These are phyloP conservation scores for Athripsodes cinereus DNA, from an alignment of 2,888 invertebrate genomes.

Conservation along the genomic window DNA sequence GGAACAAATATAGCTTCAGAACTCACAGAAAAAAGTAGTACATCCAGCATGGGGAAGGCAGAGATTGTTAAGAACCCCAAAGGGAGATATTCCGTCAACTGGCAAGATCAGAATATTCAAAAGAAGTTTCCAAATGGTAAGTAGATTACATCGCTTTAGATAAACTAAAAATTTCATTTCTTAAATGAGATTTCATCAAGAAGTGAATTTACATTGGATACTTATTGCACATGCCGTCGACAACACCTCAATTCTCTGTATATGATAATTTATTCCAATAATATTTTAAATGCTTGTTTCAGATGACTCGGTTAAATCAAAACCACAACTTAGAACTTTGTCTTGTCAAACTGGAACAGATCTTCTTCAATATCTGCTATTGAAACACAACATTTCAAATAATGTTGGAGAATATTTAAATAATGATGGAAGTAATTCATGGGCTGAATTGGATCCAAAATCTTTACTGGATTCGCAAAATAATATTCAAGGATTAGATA, in stretches of 20 bases:
- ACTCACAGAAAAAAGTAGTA: slow-evolving; percentile 33
- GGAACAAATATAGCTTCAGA: slow-evolving; percentile 48
- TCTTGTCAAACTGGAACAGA: slow-evolving; percentile 42
- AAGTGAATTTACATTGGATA: no score
- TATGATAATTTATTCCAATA: no score
- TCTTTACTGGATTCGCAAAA: slow-evolving; percentile 25
- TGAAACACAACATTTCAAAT: slow-evolving; percentile 28
- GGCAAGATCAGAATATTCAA: not conserved
- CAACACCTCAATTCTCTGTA: no score
- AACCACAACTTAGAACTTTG: slow-evolving; percentile 35
- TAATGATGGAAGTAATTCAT: slow-evolving; percentile 17
- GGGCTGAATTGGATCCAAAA: slow-evolving; percentile 30
- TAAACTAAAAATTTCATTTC: not conserved
- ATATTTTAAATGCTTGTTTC: slow-evolving; percentile 9
- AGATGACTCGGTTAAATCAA: slow-evolving; percentile 19
- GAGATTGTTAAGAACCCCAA: slow-evolving; percentile 1
- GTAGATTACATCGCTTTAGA: no score
- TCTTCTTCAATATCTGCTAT: slow-evolving; percentile 35
- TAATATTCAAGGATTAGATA: slow-evolving; percentile 13
- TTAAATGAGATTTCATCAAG: no score
- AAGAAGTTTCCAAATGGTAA: not conserved
- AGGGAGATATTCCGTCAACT: slow-evolving; percentile 4
- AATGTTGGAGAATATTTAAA: slow-evolving; percentile 8
- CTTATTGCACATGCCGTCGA: no score
- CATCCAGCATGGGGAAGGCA: slow-evolving; percentile 1